Conservation (phyloP, 2,113 vertebrate species). For the Atrichornis clamosus region DNA sequence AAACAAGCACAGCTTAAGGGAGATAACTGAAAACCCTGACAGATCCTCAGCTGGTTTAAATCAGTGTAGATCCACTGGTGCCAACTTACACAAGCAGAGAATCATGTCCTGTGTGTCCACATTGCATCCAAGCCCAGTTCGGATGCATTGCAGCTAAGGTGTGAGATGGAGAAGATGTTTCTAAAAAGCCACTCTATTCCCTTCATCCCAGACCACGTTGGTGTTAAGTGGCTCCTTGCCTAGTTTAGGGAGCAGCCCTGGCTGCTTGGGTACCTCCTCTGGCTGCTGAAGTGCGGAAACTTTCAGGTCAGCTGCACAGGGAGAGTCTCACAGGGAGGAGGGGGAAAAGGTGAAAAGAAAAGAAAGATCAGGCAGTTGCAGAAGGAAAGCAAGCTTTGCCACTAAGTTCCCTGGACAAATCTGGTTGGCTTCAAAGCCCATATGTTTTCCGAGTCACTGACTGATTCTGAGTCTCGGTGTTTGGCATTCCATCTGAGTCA, state of each 20-base stretch:
- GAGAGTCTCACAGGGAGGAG: not conserved
- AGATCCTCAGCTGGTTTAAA: not conserved
- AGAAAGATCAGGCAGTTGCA: not conserved
- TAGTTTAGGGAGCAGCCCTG: not conserved
- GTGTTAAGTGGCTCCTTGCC: not conserved
- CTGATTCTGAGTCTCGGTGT: not conserved
- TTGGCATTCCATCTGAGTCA: not conserved
- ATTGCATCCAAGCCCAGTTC: not conserved
- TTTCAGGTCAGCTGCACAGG: not conserved
- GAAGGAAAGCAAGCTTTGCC: not conserved
- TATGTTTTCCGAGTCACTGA: not conserved
- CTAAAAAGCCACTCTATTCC: not conserved
- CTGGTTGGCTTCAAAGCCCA: not conserved
- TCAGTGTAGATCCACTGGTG: not conserved
- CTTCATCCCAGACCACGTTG: not conserved
- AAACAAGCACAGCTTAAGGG: not conserved
- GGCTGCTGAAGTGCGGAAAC: accelerated
- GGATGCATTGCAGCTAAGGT: not conserved
- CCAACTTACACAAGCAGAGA: not conserved
- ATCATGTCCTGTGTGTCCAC: accelerated
- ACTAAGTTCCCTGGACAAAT: not conserved
- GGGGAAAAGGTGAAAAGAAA: not conserved
- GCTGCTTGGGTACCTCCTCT: not conserved
- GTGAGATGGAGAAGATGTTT: not conserved
- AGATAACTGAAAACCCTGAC: not conserved